Evolutionary conservation across 2,888 invertebrate species (phyloP).

Genomic region (Asteroscopus sphinx): DNA sequence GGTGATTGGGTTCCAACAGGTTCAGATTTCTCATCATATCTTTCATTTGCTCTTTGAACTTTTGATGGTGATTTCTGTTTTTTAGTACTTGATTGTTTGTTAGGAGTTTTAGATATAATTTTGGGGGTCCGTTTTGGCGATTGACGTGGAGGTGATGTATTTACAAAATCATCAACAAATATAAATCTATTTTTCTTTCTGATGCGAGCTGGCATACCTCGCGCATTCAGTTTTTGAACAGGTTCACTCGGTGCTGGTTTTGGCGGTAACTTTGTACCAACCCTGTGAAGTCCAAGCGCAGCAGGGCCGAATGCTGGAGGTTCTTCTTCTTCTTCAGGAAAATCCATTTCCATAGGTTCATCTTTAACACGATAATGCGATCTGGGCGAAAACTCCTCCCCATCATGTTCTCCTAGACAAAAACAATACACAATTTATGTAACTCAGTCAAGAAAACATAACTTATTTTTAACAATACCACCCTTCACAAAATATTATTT

Average conservation of each 20-base stretch:
- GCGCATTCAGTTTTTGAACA: conserved; percentile 94
- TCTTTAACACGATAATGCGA: conserved; percentile 84
- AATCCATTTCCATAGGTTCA: conserved; percentile 91
- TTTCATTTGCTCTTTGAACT: conserved; percentile 84
- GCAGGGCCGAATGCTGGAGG: conserved; percentile 94
- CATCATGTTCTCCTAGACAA: conserved; percentile 76
- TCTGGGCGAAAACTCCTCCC: conserved; percentile 69
- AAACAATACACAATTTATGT: conserved; percentile 54
- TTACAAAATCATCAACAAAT: conserved; percentile 96
- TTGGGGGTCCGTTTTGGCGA: conserved; percentile 92
- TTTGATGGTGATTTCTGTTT: conserved; percentile 88
- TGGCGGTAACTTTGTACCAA: conserved; percentile 93
- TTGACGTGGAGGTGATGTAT: conserved; percentile 92
- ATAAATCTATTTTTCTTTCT: conserved; percentile 97
- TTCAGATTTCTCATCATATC: conserved; percentile 82
- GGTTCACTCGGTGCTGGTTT: conserved; percentile 93
- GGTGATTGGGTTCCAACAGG: conserved; percentile 87
- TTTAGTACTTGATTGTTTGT: conserved; percentile 80
- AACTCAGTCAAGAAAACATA: conserved; percentile 32
- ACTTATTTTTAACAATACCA: conserved; percentile 5
- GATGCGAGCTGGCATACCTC: conserved; percentile 97
- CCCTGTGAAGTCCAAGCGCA: conserved; percentile 94
- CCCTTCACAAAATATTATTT: conserved; percentile 8
- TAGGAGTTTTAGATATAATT: conserved; percentile 87
- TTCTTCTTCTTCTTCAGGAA: conserved; percentile 92